phyloP scores from a whole-genome alignment of 2,888 invertebrate genomes.

The Noctua pronuba region DNA sequence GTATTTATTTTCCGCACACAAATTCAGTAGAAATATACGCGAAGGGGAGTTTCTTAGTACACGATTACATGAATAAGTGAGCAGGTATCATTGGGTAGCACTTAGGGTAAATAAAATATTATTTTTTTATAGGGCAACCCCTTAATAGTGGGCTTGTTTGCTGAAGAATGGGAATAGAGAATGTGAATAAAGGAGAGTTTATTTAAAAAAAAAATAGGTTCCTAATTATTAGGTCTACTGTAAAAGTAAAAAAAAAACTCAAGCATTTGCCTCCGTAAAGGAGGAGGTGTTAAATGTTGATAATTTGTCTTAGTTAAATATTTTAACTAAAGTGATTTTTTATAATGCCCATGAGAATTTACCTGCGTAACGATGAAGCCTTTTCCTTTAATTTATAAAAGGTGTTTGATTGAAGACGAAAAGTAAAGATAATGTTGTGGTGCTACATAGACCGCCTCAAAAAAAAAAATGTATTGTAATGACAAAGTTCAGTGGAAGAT shows the following conservation, averaged over 20 bases:
- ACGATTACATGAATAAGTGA: slow-evolving; percentile 67
- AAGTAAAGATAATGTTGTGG: neutral
- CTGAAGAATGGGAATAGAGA: neutral
- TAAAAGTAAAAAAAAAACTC: neutral
- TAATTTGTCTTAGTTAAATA: neutral
- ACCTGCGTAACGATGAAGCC: neutral
- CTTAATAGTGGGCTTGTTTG: slow-evolving; percentile 32
- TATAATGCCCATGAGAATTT: neutral
- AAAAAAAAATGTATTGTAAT: too few relatives aligned
- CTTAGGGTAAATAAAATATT: slow-evolving; percentile 63
- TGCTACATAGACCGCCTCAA: too few relatives aligned
- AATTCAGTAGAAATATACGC: slow-evolving; percentile 60
- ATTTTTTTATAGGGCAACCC: slow-evolving; percentile 48
- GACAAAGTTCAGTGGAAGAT: neutral
- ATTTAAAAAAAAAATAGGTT: neutral
- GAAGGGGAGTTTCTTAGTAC: slow-evolving; percentile 53
- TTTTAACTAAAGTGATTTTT: neutral
- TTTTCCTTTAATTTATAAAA: neutral
- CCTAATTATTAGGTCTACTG: too few relatives aligned
- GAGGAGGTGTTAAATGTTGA: neutral
- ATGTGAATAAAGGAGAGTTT: neutral
- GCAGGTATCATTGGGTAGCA: slow-evolving; percentile 58
- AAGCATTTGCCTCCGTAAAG: neutral
- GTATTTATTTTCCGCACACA: slow-evolving; percentile 53
- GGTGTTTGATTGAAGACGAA: neutral